Percentiles rank a stretch among this genome's conserved stretches.
phyloP scores from a whole-genome alignment of 92 coral and sea anemone genomes.

The Chrysogorgia sp. region DNA sequence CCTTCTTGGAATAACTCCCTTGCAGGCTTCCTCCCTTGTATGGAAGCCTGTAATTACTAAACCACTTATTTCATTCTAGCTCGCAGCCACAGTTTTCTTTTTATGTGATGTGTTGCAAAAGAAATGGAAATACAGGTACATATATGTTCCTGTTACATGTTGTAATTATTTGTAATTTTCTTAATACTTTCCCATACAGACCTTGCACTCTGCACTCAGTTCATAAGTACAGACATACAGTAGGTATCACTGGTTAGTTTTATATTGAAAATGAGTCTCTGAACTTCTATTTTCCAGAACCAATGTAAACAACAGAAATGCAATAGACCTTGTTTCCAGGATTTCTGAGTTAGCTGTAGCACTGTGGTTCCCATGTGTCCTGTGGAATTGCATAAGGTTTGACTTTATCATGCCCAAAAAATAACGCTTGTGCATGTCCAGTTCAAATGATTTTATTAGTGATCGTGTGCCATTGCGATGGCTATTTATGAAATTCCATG shows the following conservation, averaged over 20 bases:
- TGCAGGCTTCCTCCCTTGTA: background rate
- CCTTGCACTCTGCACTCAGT: no score
- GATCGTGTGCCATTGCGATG: background rate
- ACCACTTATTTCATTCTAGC: constrained; percentile 53
- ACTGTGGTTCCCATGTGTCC: constrained; percentile 93
- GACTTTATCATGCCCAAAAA: no score
- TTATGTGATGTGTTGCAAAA: constrained; percentile 89
- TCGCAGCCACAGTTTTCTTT: constrained; percentile 77
- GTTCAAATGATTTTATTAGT: background rate
- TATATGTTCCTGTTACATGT: background rate
- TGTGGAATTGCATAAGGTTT: constrained; percentile 96
- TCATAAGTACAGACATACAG: no score
- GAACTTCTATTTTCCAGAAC: constrained; percentile 51
- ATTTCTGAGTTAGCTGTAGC: constrained; percentile 94
- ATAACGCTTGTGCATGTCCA: no score
- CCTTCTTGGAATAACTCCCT: background rate
- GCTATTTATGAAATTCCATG: background rate
- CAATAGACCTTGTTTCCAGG: constrained; percentile 79
- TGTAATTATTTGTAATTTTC: no score
- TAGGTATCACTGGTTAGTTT: no score
- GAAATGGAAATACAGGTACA: constrained; percentile 87
- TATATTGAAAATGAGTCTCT: background rate
- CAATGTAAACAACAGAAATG: constrained; percentile 75
- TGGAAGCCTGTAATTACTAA: background rate
- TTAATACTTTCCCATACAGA: no score